phyloP scores from a whole-genome alignment of 2,797 vertebrate genomes.

The Ptychobarbus kaznakovi region DNA sequence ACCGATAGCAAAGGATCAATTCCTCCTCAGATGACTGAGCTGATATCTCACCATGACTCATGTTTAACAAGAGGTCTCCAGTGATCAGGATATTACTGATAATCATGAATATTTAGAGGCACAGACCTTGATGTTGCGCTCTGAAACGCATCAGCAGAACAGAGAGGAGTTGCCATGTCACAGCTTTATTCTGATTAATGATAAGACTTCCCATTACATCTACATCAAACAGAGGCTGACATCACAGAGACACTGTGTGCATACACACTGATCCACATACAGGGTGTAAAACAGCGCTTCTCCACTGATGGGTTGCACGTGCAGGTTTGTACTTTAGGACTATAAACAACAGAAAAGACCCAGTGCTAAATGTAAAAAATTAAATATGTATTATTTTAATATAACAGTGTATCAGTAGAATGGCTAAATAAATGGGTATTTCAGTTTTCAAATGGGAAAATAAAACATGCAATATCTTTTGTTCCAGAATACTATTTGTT shows the following conservation, averaged over 20 bases:
- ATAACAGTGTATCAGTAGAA: neutral
- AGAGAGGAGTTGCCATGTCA: conserved; percentile 27
- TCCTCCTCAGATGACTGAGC: neutral
- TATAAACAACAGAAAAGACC: no score
- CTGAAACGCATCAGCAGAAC: conserved; percentile 19
- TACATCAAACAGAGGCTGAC: neutral
- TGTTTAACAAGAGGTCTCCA: conserved; percentile 24
- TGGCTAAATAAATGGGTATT: neutral
- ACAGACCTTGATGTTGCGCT: conserved; percentile 26
- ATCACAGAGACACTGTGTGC: neutral
- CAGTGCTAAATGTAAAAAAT: no score
- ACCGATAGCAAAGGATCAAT: neutral
- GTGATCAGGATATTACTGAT: conserved; percentile 17
- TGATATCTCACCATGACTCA: neutral
- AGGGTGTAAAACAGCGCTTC: neutral
- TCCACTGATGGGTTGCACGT: no score
- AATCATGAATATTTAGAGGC: conserved; percentile 38
- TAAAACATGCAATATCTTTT: neutral
- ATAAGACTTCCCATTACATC: conserved; percentile 11
- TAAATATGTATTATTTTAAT: no score
- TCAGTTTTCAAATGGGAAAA: neutral
- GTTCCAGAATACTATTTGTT: neutral
- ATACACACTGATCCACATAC: neutral
- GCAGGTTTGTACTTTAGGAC: neutral
- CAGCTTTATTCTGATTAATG: conserved; percentile 27